phyloP scores from a whole-genome alignment of 2,113 vertebrate genomes.

The Corythornis madagascariensis region DNA sequence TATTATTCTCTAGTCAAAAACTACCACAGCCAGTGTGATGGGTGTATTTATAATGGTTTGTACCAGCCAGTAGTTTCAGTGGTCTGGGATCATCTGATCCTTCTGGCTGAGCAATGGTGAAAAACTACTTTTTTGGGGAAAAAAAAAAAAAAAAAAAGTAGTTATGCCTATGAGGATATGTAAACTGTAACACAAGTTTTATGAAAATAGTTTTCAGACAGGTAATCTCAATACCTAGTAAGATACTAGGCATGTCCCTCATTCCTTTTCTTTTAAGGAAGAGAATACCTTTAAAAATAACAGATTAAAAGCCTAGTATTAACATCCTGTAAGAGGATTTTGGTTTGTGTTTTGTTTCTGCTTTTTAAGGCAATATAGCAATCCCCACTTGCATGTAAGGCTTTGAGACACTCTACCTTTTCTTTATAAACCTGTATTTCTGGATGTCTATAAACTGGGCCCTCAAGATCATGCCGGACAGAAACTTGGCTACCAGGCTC shows the following conservation, averaged over 20 bases:
- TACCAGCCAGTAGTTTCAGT: conserved; percentile 1
- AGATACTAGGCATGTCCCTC: background rate
- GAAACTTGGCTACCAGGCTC: conserved; percentile 1
- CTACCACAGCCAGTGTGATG: background rate
- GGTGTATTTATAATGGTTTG: conserved; percentile 15
- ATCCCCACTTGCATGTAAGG: background rate
- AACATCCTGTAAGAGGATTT: background rate
- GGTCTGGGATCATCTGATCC: background rate
- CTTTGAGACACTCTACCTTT: background rate
- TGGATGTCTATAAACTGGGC: background rate
- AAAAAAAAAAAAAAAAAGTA: background rate
- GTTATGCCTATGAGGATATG: background rate
- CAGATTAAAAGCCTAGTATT: background rate
- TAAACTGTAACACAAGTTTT: background rate
- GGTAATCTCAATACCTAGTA: background rate
- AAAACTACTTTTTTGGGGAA: background rate
- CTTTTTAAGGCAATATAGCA: background rate
- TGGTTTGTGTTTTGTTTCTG: background rate
- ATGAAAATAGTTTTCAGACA: background rate
- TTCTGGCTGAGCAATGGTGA: background rate
- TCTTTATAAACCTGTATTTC: conserved; percentile 5
- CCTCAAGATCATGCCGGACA: background rate
- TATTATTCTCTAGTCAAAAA: conserved; percentile 63
- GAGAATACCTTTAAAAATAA: background rate
- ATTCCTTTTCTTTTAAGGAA: background rate